These are phyloP conservation scores for Agelaius phoeniceus DNA, from an alignment of 2,113 vertebrate genomes.

Conservation along the genomic window DNA sequence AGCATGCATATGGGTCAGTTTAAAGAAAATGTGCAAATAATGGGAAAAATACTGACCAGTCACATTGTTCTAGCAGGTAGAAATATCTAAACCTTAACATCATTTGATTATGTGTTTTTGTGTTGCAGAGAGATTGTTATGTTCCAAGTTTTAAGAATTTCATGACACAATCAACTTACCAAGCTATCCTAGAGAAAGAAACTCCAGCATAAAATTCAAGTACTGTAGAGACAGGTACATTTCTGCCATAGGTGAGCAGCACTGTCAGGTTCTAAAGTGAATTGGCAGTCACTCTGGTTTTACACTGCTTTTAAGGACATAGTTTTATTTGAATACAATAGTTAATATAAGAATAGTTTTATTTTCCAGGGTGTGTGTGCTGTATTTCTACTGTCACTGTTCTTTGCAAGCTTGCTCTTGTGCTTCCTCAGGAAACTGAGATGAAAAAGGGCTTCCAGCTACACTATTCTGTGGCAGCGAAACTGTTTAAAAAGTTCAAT, in stretches of 20 bases:
- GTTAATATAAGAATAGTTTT: neutral
- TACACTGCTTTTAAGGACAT: neutral
- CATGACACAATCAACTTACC: neutral
- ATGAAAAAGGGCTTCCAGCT: neutral
- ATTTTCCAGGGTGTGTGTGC: neutral
- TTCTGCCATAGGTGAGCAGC: neutral
- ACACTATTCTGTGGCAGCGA: neutral
- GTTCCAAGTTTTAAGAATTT: neutral
- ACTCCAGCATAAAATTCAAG: neutral
- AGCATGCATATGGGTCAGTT: neutral
- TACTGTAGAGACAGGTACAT: neutral
- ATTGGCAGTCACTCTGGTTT: neutral
- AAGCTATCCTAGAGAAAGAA: neutral
- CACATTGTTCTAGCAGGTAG: neutral
- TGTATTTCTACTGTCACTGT: neutral
- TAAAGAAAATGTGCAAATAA: constrained; percentile 19
- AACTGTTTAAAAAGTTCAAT: neutral
- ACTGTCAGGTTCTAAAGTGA: neutral
- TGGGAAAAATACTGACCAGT: neutral
- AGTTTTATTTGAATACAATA: neutral
- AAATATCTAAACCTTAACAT: neutral
- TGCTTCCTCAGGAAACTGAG: neutral
- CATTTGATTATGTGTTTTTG: neutral
- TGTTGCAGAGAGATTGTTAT: neutral
- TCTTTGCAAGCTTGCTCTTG: neutral